Evolutionary conservation across 2,888 invertebrate genomes (phyloP), one percentile per base, ranked within the genome.

Genomic region (Zygaena filipendulae): DNA sequence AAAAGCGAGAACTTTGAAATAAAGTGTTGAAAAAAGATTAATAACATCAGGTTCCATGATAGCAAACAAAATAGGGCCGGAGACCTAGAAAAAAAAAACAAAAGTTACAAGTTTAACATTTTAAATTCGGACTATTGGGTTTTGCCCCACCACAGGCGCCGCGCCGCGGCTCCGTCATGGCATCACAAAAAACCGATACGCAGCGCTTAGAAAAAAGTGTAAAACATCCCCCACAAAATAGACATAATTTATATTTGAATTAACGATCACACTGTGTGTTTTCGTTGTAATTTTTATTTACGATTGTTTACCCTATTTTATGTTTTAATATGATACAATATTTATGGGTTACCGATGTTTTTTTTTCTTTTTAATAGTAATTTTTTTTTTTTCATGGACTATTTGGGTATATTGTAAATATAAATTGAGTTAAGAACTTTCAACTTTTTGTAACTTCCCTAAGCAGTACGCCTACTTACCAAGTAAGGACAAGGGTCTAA

Each of bases 241-340:
- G 61, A 63, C 69, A 75, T 77, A 70, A 72, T 66, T 75, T 75
- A 75, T 70, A 56, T 43, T 50, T 49, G 59, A 69, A 74, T 71
- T 74, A 74, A 75, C 59, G 69, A 66, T 40, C 48, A 54, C 52
- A 61, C 71, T 74, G 74, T 77, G 56, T 63, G 62, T 59, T 67
- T 74, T 68, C 52, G 59, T 56, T 71, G 64, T 74, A 67, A 71
- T 71, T 61, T 74, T 75, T 75, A 79, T 79, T 79, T 75, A 79
- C 66, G 71, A 72, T 75, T 79, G 75, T 77, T 79, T 77, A 75
- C 61, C 61, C 67, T 64, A 67, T 67, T 77, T 77, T 77, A 75
- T 77, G 77, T 77, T 77, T 77, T 75, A 77, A 77, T 77, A 75
- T 62, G 66, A 47, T 49, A 43, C 51, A 34, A 51, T 66, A 74